Percentiles rank a stretch among this genome's conserved stretches.
phyloP scores from a whole-genome alignment of 2,888 invertebrate genomes.

The Sericinus montela region DNA sequence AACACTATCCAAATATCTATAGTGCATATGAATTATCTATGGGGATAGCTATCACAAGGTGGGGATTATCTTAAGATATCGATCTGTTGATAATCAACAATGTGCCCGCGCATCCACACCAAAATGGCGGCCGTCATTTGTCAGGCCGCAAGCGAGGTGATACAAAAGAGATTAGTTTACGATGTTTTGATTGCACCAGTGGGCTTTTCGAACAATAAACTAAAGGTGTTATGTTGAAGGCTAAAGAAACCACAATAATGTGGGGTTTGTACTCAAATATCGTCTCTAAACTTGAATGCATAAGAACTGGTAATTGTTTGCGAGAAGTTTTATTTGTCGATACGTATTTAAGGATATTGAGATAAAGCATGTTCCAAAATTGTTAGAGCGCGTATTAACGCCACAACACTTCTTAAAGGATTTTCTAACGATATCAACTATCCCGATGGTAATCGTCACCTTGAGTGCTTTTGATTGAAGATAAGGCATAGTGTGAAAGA shows the following conservation, averaged over 20 bases:
- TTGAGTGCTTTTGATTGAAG: slow-evolving; percentile 11
- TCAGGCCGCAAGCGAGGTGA: slow-evolving; percentile 33
- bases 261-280: background rate
- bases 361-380: slow-evolving; percentile 36
- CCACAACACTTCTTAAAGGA: slow-evolving; percentile 55
- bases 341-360: slow-evolving; percentile 26
- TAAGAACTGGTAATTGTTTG: background rate
- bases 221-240: slow-evolving; percentile 41
- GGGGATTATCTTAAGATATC: slow-evolving; percentile 40
- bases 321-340: slow-evolving; percentile 13
- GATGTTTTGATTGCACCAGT: slow-evolving; percentile 65
- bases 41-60: slow-evolving; percentile 20
- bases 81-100: slow-evolving; percentile 46
- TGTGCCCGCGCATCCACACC: slow-evolving; percentile 30
- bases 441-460: slow-evolving; percentile 15
- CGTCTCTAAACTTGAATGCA: background rate
- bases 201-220: slow-evolving; percentile 37
- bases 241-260: slow-evolving; percentile 25
- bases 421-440: slow-evolving; percentile 24
- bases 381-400: slow-evolving; percentile 53
- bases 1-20: background rate
- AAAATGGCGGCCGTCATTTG: slow-evolving; percentile 48
- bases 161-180: slow-evolving; percentile 60
- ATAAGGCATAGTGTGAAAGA: slow-evolving; percentile 5
- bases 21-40: too few species aligned